phyloP scores from a whole-genome alignment of 1,140 invertebrate genomes.

The Heterodera schachtii region DNA sequence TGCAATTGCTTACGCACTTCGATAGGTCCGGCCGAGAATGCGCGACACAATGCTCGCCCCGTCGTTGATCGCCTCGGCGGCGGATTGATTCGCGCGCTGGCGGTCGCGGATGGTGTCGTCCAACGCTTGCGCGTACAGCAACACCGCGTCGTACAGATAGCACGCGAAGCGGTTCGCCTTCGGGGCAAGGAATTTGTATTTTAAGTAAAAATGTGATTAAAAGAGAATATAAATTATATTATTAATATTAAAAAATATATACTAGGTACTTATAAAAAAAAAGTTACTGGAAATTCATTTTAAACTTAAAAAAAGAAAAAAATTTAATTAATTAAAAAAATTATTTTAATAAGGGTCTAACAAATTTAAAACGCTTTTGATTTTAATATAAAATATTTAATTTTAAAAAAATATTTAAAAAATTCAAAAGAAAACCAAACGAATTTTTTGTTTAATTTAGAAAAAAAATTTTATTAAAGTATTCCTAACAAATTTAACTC shows the following conservation, averaged over 20 bases:
- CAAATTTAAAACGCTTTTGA: too few species aligned
- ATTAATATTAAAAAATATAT: background rate
- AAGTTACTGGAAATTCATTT: background rate
- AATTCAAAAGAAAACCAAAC: too few species aligned
- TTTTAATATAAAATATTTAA: too few species aligned
- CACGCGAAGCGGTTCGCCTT: constrained; percentile 87
- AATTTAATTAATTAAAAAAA: too few species aligned
- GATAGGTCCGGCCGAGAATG: constrained; percentile 74
- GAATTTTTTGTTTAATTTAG: too few species aligned
- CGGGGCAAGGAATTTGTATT: constrained; percentile 37
- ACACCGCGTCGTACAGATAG: constrained; percentile 92
- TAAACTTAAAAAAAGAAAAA: too few species aligned
- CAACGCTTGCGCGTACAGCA: constrained; percentile 83
- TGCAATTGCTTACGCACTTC: constrained; percentile 69
- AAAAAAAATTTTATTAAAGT: too few species aligned
- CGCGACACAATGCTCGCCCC: constrained; percentile 75
- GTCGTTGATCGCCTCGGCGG: constrained; percentile 71
- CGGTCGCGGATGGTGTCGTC: constrained; percentile 74
- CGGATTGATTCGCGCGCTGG: constrained; percentile 70
- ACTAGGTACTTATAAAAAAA: background rate
- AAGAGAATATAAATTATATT: background rate
- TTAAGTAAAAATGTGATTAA: constrained; percentile 21
- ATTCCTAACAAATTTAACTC: too few species aligned
- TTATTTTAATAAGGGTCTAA: background rate
- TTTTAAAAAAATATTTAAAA: too few species aligned